Base-by-base conservation (phyloP, 2,888 invertebrate species). In the Epicampocera succincta region DNA sequence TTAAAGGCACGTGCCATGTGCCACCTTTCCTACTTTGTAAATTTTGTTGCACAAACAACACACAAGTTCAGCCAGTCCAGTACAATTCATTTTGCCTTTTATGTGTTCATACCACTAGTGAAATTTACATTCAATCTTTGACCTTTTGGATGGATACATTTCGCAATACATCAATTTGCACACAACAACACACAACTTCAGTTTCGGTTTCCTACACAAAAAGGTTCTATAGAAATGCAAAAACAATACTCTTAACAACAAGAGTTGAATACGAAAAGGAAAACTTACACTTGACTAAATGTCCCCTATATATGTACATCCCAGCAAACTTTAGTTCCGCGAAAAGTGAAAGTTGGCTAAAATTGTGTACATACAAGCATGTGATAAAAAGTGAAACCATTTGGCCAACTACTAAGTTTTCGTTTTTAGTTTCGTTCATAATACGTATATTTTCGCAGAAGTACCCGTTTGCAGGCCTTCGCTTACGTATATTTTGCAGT, bases 91-190 rank as follows among this genome's bases (percentile, higher is more conserved):
- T n/a, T n/a, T 21, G 9, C 21, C 2, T 21, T 42, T 21, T 60
- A 5, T 42, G 5, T 42, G 5, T 21, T 21, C n/a, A 19, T 40
- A 33, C 56, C 44, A 60, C 17, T 12, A 21, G 21, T 75, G 50
- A 50, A 66, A 40, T 46, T 46, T 65, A 65, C 73, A 65, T 65
- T 56, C 54, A 66, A 68, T 58, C 66, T 75, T 52, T 68, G 50
- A 75, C 66, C 66, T 75, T 75, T 75, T 15, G 4, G 15, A 29
- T 17, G 3, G 29, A 2, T 25, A 9, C 29, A 60, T 60, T 33
- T 75, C 29, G 56, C 63, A 60, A 60, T 42, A 66, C 40, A 66
- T 58, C n/a, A 42, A 74, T 58, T 66, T 58, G 58, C 66, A n/a
- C n/a, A n/a, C n/a, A n/a, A n/a, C 19, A 60, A 44, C 40, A 68